Percentiles rank a stretch among this genome's conserved stretches.
Evolutionary conservation across 2,888 invertebrate species (phyloP).

Genomic region (Hololepta plana): DNA sequence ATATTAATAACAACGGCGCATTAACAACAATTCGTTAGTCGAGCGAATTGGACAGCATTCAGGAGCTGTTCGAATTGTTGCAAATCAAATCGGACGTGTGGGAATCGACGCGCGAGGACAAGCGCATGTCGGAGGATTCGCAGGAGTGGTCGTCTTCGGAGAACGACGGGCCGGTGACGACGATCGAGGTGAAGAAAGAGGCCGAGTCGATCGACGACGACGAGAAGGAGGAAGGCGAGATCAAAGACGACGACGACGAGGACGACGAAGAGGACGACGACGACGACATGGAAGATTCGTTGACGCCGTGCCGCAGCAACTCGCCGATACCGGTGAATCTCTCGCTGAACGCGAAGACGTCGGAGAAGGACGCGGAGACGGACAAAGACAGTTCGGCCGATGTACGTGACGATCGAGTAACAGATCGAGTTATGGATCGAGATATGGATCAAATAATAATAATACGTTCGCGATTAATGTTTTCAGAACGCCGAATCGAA

Average conservation of each 20-base stretch:
- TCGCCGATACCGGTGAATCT: slow-evolving; percentile 72
- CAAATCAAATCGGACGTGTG: slow-evolving; percentile 74
- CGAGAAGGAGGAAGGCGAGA: slow-evolving; percentile 33
- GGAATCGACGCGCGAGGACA: slow-evolving; percentile 36
- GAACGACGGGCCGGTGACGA: slow-evolving; percentile 19
- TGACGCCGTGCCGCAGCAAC: slow-evolving; percentile 45
- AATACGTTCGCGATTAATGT: slow-evolving; percentile 2
- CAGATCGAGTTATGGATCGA: slow-evolving; percentile 14
- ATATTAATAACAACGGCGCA: neutral
- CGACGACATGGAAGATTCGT: slow-evolving; percentile 17
- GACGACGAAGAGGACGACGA: slow-evolving; percentile 25
- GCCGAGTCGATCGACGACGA: slow-evolving; percentile 28
- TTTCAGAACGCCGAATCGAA: slow-evolving; percentile 10
- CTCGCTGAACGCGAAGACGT: slow-evolving; percentile 25
- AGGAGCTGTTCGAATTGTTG: slow-evolving; percentile 63
- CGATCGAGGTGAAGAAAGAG: too few species aligned
- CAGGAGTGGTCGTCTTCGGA: slow-evolving; percentile 22
- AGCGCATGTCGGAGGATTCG: slow-evolving; percentile 30
- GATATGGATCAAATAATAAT: too few species aligned
- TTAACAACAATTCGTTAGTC: slow-evolving; percentile 33
- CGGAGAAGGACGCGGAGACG: slow-evolving; percentile 24
- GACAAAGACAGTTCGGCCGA: too few species aligned
- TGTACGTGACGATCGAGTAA: slow-evolving; percentile 16
- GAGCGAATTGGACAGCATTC: slow-evolving; percentile 63
- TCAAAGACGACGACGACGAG: slow-evolving; percentile 28